Evolutionary conservation across 1,140 invertebrate species (phyloP).

Genomic region (Leguminivora glycinivorella): DNA sequence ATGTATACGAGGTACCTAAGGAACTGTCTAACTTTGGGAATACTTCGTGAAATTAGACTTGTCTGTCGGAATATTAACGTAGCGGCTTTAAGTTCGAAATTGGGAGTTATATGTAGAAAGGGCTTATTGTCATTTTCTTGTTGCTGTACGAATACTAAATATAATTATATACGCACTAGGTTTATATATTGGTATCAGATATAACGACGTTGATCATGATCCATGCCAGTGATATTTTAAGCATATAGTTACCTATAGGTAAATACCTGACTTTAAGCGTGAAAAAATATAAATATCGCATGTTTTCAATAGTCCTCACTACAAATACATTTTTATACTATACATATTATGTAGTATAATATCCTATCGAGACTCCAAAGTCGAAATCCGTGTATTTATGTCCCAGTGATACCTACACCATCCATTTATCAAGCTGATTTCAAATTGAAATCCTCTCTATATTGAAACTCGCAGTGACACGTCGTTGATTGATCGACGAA

Average conservation of each 20-base stretch:
- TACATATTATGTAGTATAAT: too few relatives aligned
- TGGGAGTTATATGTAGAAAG: background rate
- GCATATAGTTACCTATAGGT: too few relatives aligned
- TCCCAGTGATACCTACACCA: background rate
- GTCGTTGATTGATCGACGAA: conserved; percentile 17
- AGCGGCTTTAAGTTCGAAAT: background rate
- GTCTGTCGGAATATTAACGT: background rate
- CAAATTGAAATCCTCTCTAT: background rate
- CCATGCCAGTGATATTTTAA: too few relatives aligned
- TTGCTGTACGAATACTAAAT: background rate
- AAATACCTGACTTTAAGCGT: too few relatives aligned
- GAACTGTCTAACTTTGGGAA: conserved; percentile 4
- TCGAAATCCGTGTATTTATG: background rate
- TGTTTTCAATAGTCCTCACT: too few relatives aligned
- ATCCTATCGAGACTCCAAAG: too few relatives aligned
- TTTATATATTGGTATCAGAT: too few relatives aligned
- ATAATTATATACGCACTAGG: too few relatives aligned
- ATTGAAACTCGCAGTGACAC: background rate
- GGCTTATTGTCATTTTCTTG: background rate
- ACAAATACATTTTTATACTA: too few relatives aligned
- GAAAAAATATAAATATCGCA: too few relatives aligned
- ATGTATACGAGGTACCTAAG: background rate
- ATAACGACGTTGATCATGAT: too few relatives aligned
- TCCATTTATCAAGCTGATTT: background rate
- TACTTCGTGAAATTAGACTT: conserved; percentile 4